A percentile compares a stretch with the other conserved stretches of the same genome.
These are phyloP conservation scores for Python bivittatus DNA, from an alignment of 2,113 vertebrate genomes.

Conservation along the genomic window DNA sequence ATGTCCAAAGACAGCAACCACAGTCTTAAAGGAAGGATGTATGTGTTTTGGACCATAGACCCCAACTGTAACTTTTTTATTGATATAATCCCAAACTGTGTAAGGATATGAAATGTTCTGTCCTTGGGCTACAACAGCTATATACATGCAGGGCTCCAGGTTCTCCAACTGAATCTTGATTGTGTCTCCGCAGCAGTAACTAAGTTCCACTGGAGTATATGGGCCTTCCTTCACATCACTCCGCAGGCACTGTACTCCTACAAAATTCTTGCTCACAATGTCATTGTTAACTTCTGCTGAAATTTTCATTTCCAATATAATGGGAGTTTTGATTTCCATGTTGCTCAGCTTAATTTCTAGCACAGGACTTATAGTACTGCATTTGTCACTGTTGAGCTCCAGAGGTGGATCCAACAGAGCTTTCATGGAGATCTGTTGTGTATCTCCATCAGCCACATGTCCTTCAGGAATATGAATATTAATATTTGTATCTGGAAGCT, in stretches of 20 bases:
- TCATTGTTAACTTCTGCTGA: conserved; percentile 87
- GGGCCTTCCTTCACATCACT: conserved; percentile 93
- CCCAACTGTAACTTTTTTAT: conserved; percentile 89
- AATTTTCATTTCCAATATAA: conserved; percentile 91
- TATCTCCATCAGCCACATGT: conserved; percentile 85
- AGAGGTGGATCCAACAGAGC: conserved; percentile 90
- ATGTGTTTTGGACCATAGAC: conserved; percentile 96
- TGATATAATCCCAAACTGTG: conserved; percentile 92
- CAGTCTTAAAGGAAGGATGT: conserved; percentile 94
- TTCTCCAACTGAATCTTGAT: conserved; percentile 89
- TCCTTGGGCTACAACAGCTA: conserved; percentile 84
- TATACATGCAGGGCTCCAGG: conserved; percentile 93
- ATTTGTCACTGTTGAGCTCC: conserved; percentile 91
- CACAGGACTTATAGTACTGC: conserved; percentile 89
- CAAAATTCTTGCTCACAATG: conserved; percentile 69
- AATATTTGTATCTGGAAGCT: conserved; percentile 91
- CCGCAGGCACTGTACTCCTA: conserved; percentile 84
- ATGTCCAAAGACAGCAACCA: conserved; percentile 92
- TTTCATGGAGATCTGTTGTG: conserved; percentile 91
- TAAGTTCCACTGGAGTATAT: conserved; percentile 76
- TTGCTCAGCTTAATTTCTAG: conserved; percentile 93
- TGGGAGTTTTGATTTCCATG: conserved; percentile 85
- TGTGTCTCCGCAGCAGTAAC: conserved; percentile 83
- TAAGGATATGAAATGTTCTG: conserved; percentile 79
- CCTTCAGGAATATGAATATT: conserved; percentile 89